These are phyloP conservation scores for Teleogryllus oceanicus DNA, from an alignment of 2,888 invertebrate species.

Conservation along the genomic window DNA sequence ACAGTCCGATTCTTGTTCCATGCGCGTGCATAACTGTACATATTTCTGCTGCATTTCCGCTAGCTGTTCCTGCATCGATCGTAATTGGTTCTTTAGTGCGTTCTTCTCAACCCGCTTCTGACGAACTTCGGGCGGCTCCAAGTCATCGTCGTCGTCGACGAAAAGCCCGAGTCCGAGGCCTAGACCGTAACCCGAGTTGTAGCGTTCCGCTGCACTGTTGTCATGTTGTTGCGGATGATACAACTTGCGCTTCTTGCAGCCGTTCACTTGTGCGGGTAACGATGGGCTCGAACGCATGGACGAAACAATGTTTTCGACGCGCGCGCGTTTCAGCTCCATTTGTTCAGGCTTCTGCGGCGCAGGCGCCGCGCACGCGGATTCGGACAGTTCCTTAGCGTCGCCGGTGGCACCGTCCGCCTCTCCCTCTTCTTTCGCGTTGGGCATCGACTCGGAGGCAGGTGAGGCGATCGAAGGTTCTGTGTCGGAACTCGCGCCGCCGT, in stretches of 20 bases:
- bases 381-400: conserved; percentile 29
- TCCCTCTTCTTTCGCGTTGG: conserved; percentile 35
- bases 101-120: conserved; percentile 84
- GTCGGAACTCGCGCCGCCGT: conserved; percentile 36
- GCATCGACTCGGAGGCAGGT: conserved; percentile 35
- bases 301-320: conserved; percentile 93
- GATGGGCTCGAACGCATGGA: conserved; percentile 87
- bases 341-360: conserved; percentile 36
- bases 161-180: conserved; percentile 57
- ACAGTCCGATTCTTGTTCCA: conserved; percentile 73
- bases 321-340: conserved; percentile 79
- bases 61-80: conserved; percentile 83
- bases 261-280: conserved; percentile 73
- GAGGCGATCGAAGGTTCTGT: conserved; percentile 39
- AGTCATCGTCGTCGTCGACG: conserved; percentile 69
- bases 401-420: conserved; percentile 31
- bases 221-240: conserved; percentile 94
- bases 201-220: conserved; percentile 60
- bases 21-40: conserved; percentile 78
- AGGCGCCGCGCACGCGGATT: conserved; percentile 27
- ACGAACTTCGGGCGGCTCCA: conserved; percentile 71
- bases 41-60: conserved; percentile 91
- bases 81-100: conserved; percentile 77
- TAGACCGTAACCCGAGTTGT: conserved; percentile 52
- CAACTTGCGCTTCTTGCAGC: conserved; percentile 92